These are phyloP conservation scores for Acanthosepion lycidas DNA, from an alignment of 2,888 invertebrate genomes.

Conservation along the genomic window DNA sequence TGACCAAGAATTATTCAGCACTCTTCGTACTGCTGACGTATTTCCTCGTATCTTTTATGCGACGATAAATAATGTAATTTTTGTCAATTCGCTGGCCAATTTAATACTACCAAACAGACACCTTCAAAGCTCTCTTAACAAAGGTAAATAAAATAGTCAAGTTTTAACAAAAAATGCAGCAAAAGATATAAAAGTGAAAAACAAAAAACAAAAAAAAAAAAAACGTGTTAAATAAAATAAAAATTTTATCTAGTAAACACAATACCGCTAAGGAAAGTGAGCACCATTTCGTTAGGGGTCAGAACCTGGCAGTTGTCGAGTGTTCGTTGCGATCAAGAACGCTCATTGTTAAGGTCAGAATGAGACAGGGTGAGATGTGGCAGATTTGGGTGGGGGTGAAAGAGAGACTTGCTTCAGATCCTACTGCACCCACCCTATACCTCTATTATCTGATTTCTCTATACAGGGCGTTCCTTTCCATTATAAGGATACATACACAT, in stretches of 20 bases:
- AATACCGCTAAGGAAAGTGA: background rate
- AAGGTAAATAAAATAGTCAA: too few relatives aligned
- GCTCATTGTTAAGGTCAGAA: background rate
- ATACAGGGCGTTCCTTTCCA: background rate
- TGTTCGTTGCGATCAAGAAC: background rate
- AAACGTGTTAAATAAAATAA: background rate
- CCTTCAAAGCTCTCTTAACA: too few relatives aligned
- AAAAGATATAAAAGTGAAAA: background rate
- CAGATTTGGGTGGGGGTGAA: background rate
- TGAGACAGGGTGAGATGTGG: background rate
- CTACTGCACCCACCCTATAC: background rate
- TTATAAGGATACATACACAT: background rate
- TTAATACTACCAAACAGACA: too few relatives aligned
- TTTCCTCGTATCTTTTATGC: too few relatives aligned
- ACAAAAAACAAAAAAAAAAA: background rate
- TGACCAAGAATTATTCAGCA: too few relatives aligned
- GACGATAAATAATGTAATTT: too few relatives aligned
- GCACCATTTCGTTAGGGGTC: background rate
- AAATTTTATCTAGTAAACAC: background rate
- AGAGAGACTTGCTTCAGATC: background rate
- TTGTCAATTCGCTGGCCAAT: too few relatives aligned
- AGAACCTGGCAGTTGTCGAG: background rate
- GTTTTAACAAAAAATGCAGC: too few relatives aligned
- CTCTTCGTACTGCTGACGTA: too few relatives aligned
- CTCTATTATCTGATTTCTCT: background rate